These are phyloP conservation scores for Haplochromis burtoni DNA, from an alignment of 2,113 vertebrate species.

Conservation along the genomic window DNA sequence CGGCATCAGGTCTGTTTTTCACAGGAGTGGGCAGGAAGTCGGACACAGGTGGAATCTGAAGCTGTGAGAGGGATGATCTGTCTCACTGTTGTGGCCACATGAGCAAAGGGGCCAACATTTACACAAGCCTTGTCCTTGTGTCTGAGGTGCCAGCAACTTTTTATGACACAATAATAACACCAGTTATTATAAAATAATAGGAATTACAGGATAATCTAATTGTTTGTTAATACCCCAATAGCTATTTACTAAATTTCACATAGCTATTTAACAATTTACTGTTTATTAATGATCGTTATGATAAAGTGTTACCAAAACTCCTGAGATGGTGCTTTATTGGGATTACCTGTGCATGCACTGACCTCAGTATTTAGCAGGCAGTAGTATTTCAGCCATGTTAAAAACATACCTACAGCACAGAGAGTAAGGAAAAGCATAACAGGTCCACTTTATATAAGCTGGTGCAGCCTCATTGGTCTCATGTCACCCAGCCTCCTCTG, in stretches of 20 bases:
- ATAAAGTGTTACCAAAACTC: background rate
- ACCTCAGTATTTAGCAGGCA: background rate
- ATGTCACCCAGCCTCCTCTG: background rate
- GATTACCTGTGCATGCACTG: background rate
- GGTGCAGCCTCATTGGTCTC: background rate
- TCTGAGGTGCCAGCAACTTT: background rate
- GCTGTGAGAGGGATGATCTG: background rate
- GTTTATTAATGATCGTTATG: background rate
- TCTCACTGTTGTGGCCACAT: background rate
- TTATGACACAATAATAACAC: background rate
- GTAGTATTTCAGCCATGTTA: background rate
- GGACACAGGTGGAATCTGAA: background rate
- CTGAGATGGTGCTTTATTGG: background rate
- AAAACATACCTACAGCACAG: background rate
- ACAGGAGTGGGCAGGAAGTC: background rate
- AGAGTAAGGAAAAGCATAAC: background rate
- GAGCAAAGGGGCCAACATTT: background rate
- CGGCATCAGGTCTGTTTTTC: background rate
- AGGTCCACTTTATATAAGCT: background rate
- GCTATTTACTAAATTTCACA: background rate
- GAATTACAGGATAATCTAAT: background rate
- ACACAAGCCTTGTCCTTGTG: fast-evolving
- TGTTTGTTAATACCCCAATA: background rate
- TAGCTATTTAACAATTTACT: background rate
- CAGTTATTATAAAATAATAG: background rate